phyloP scores from a whole-genome alignment of 2,888 invertebrate species.

The Cerastis leucographa region DNA sequence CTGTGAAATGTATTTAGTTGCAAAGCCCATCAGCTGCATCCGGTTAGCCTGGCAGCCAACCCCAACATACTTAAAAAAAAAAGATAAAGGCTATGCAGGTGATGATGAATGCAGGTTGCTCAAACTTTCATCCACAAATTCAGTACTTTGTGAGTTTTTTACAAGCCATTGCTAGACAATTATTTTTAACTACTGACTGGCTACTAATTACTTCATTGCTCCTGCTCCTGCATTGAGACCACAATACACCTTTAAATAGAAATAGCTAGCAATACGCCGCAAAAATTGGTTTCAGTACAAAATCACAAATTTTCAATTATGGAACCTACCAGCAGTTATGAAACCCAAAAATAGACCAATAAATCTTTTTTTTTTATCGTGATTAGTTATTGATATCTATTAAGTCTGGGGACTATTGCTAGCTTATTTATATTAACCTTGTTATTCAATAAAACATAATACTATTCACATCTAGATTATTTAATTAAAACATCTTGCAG shows the following conservation, averaged over 20 bases:
- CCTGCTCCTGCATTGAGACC: constrained; percentile 28
- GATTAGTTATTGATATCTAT: neutral
- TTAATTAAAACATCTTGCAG: constrained; percentile 25
- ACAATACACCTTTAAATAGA: constrained; percentile 10
- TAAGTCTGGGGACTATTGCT: neutral
- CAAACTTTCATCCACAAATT: neutral
- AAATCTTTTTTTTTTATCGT: neutral
- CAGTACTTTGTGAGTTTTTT: neutral
- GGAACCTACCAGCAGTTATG: neutral
- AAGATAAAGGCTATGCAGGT: neutral
- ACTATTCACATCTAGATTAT: constrained; percentile 24
- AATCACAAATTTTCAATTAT: neutral
- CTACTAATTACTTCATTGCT: neutral
- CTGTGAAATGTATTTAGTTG: neutral
- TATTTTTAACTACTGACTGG: neutral
- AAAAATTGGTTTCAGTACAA: neutral
- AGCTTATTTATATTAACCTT: neutral
- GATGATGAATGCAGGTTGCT: neutral
- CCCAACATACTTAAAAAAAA: neutral
- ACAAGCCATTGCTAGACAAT: neutral
- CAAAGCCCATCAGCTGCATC: neutral
- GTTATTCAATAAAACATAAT: neutral
- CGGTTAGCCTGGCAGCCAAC: neutral
- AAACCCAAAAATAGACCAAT: neutral
- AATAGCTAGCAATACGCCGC: neutral